Conservation (phyloP, 2,888 invertebrate species). For the Eupithecia abbreviata region DNA sequence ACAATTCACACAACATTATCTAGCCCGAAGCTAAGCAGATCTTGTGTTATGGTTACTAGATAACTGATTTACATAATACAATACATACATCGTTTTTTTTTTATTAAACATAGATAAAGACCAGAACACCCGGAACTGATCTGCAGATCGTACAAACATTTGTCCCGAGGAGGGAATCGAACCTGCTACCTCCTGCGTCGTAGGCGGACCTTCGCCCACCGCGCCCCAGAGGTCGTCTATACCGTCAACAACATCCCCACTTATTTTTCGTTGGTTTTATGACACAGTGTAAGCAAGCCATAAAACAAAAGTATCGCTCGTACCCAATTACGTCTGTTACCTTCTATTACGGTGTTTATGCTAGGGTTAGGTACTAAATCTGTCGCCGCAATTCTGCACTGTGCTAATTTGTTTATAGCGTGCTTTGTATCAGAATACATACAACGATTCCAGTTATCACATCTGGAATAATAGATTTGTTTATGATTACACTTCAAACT, state of each 20-base stretch:
- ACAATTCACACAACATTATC: too few species aligned
- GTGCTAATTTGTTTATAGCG: constrained; percentile 16
- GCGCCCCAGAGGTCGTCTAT: neutral
- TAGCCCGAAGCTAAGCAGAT: too few species aligned
- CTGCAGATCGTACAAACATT: too few species aligned
- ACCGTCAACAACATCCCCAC: neutral
- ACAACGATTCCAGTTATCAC: constrained; percentile 5
- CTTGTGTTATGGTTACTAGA: too few species aligned
- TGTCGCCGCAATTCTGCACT: neutral
- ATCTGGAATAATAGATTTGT: neutral
- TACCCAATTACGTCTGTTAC: constrained; percentile 11
- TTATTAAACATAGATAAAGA: too few species aligned
- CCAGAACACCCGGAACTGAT: too few species aligned
- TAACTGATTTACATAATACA: too few species aligned
- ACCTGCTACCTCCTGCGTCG: too few species aligned
- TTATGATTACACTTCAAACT: neutral
- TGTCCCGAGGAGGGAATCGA: too few species aligned
- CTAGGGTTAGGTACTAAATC: constrained; percentile 9
- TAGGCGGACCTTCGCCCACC: too few species aligned
- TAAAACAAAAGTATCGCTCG: constrained; percentile 6
- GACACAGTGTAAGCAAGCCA: constrained; percentile 7
- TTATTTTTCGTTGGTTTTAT: constrained; percentile 12
- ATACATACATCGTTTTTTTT: too few species aligned
- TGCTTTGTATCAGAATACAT: constrained; percentile 11
- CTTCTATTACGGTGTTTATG: constrained; percentile 8